A percentile compares a stretch with the other conserved stretches of the same genome.
Evolutionary conservation across 2,797 vertebrate genomes (phyloP).

Genomic region (Tamandua tetradactyla): DNA sequence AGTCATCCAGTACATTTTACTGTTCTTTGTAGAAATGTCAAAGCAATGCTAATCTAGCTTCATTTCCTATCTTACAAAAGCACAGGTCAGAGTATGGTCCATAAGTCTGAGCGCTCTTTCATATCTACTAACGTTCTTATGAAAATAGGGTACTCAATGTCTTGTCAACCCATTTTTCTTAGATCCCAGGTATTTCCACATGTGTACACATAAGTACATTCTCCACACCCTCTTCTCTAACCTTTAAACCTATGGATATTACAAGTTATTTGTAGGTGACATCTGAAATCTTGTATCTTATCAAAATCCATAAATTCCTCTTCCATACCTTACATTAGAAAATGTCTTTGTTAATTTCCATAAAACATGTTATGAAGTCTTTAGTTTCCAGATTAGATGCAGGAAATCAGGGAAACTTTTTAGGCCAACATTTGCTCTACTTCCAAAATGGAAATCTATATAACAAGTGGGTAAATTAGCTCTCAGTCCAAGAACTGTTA

Average conservation of each 20-base stretch:
- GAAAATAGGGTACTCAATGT: neutral
- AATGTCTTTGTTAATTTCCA: neutral
- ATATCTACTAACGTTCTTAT: neutral
- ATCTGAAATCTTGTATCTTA: neutral
- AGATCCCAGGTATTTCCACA: neutral
- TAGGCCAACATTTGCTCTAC: neutral
- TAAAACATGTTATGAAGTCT: neutral
- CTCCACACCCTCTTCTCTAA: neutral
- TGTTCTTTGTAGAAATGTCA: neutral
- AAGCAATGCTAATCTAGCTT: neutral
- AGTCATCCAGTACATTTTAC: neutral
- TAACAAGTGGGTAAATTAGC: conserved; percentile 7
- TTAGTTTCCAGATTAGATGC: conserved; percentile 22
- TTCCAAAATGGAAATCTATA: neutral
- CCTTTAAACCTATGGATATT: neutral
- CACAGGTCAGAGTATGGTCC: neutral
- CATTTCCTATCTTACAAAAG: neutral
- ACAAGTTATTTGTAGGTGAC: neutral
- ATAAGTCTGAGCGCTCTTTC: neutral
- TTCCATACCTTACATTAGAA: neutral
- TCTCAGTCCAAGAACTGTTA: conserved; percentile 53
- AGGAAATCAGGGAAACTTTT: conserved; percentile 20
- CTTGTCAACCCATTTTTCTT: neutral
- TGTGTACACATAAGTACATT: neutral
- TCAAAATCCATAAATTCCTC: neutral